phyloP scores from a whole-genome alignment of 2,888 invertebrate genomes.

The Drosophila incognita region DNA sequence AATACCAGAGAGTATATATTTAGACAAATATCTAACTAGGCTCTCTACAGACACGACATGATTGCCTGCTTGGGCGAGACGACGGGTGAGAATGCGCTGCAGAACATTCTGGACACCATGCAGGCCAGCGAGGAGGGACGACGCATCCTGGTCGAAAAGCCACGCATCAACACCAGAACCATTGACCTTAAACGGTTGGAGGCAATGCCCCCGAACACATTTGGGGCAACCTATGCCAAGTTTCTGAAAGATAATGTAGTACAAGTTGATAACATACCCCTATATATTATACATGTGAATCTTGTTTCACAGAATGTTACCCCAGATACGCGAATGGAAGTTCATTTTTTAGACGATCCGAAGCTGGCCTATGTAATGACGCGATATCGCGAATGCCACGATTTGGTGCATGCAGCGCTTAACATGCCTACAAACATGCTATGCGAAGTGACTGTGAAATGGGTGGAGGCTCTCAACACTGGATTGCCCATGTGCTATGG shows the following conservation, averaged over 20 bases:
- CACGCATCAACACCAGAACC: slow-evolving; percentile 94
- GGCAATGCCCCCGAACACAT: slow-evolving; percentile 90
- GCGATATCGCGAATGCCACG: slow-evolving; percentile 98
- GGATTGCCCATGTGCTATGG: slow-evolving; percentile 97
- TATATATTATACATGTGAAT: background rate
- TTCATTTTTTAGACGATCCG: slow-evolving; percentile 94
- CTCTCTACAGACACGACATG: slow-evolving; percentile 90
- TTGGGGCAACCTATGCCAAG: slow-evolving; percentile 94
- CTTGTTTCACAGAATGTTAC: slow-evolving; percentile 88
- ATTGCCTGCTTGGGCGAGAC: slow-evolving; percentile 97
- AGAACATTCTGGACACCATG: slow-evolving; percentile 91
- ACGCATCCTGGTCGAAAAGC: slow-evolving; percentile 91
- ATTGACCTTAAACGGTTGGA: slow-evolving; percentile 91
- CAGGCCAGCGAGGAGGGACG: slow-evolving; percentile 90
- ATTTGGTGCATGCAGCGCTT: slow-evolving; percentile 95
- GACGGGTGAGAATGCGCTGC: slow-evolving; percentile 90
- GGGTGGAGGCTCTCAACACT: slow-evolving; percentile 98
- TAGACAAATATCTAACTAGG: background rate
- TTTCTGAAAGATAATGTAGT: slow-evolving; percentile 91
- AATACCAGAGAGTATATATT: background rate
- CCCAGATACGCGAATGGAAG: slow-evolving; percentile 95
- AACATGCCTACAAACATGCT: slow-evolving; percentile 98
- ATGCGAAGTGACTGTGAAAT: slow-evolving; percentile 96
- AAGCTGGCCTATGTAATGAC: slow-evolving; percentile 98
- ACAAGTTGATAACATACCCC: slow-evolving; percentile 65